Evolutionary conservation across 2,797 vertebrate species (phyloP).

Genomic region (Gephyroberyx darwinii): DNA sequence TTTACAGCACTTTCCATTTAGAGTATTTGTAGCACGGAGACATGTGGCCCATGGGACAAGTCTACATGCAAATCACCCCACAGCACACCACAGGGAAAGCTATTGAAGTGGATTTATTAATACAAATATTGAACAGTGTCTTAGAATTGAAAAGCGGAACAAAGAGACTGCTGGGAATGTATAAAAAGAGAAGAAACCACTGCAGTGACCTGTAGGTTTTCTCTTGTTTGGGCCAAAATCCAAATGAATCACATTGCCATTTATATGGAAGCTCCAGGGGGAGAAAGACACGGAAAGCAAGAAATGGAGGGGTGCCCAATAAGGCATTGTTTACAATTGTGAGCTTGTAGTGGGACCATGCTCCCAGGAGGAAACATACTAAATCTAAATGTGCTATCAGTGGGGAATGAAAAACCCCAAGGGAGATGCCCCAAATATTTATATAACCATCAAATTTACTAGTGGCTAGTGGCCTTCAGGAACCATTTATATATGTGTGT

Average conservation of each 20-base stretch:
- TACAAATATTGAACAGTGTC: conserved; percentile 30
- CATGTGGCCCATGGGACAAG: conserved; percentile 14
- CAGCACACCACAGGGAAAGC: conserved; percentile 23
- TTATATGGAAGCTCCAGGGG: conserved; percentile 15
- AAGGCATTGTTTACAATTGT: conserved; percentile 24
- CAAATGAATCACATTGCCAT: conserved; percentile 29
- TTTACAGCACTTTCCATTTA: conserved; percentile 23
- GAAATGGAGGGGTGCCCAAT: conserved; percentile 4
- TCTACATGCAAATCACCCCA: conserved; percentile 35
- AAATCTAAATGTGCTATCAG: conserved; percentile 55
- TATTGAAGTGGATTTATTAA: conserved; percentile 51
- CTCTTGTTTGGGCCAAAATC: conserved; percentile 14
- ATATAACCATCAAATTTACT: conserved; percentile 28
- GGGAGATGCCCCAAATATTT: conserved; percentile 49
- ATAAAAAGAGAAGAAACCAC: conserved; percentile 5
- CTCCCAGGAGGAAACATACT: conserved; percentile 48
- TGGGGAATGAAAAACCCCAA: conserved; percentile 42
- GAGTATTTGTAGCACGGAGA: conserved; percentile 12
- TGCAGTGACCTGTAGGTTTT: conserved; percentile 10
- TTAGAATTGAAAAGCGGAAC: conserved; percentile 51
- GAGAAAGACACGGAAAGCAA: conserved; percentile 4
- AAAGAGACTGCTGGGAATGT: conserved; percentile 30
- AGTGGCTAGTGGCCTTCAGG: conserved; percentile 10
- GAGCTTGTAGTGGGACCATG: conserved; percentile 26
- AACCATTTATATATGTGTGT: conserved; percentile 18